Conservation (phyloP, 2,888 invertebrate species). For the Julus scandinavius region DNA sequence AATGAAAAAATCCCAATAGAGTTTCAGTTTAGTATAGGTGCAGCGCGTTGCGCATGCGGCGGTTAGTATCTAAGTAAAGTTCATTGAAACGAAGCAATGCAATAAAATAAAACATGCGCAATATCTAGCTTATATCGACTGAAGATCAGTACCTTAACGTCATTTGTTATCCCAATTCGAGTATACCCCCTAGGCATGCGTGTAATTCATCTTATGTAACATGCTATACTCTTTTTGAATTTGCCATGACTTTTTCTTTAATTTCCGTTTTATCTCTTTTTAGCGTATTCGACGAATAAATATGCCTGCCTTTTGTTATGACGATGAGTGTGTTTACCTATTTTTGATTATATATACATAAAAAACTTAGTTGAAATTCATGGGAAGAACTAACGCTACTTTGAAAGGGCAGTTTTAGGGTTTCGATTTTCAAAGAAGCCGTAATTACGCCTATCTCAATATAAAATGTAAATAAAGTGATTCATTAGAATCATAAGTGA, state of each 20-base stretch:
- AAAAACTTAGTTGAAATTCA: too few relatives aligned
- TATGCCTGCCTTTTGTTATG: too few relatives aligned
- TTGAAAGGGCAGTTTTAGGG: too few relatives aligned
- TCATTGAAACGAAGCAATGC: not conserved
- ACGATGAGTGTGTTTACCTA: not conserved
- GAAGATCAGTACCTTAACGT: not conserved
- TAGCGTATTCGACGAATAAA: too few relatives aligned
- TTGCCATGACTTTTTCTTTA: not conserved
- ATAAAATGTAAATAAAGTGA: too few relatives aligned
- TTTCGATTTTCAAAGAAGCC: too few relatives aligned
- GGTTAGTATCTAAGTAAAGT: not conserved
- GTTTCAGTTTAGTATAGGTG: slow-evolving; percentile 17
- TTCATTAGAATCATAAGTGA: too few relatives aligned
- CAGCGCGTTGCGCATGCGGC: not conserved
- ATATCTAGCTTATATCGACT: not conserved
- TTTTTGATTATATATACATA: not conserved
- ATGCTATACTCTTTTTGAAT: not conserved
- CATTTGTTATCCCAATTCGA: not conserved
- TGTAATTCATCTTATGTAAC: not conserved
- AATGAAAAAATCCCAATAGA: not conserved
- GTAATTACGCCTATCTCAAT: too few relatives aligned
- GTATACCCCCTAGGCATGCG: not conserved
- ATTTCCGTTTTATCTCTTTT: not conserved
- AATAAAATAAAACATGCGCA: slow-evolving; percentile 34
- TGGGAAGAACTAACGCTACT: too few relatives aligned